phyloP scores from a whole-genome alignment of 2,113 vertebrate genomes.

The Platysteira castanea region DNA sequence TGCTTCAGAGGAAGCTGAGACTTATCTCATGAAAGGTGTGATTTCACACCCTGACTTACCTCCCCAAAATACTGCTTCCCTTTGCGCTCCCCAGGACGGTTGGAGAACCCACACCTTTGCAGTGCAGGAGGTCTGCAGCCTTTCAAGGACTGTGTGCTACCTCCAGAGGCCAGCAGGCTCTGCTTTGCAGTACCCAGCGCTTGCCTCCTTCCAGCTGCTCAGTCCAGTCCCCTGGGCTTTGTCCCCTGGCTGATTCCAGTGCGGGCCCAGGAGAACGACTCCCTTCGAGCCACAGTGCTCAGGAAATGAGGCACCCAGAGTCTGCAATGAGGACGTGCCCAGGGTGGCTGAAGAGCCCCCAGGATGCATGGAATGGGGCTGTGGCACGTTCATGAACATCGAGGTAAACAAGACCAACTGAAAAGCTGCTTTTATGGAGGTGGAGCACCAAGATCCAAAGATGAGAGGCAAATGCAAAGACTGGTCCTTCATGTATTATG shows the following conservation, averaged over 20 bases:
- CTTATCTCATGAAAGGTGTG: neutral
- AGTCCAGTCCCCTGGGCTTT: neutral
- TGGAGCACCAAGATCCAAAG: neutral
- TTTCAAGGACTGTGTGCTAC: fast-evolving
- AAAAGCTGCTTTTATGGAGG: neutral
- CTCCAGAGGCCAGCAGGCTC: neutral
- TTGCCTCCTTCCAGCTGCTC: neutral
- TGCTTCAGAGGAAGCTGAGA: neutral
- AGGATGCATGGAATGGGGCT: fast-evolving
- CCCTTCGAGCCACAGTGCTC: neutral
- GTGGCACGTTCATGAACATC: fast-evolving
- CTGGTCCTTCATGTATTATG: neutral
- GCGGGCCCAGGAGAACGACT: fast-evolving
- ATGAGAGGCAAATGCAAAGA: neutral
- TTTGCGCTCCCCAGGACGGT: neutral
- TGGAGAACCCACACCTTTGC: neutral
- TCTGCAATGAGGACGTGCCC: fast-evolving
- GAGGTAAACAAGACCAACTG: neutral
- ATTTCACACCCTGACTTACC: neutral
- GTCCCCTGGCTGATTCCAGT: fast-evolving
- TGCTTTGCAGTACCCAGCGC: neutral
- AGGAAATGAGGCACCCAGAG: neutral
- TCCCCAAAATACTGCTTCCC: neutral
- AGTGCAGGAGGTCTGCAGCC: neutral
- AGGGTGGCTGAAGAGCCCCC: too few relatives aligned